These are phyloP conservation scores for Eupithecia subfuscata DNA, from an alignment of 2,888 invertebrate genomes.

Conservation along the genomic window DNA sequence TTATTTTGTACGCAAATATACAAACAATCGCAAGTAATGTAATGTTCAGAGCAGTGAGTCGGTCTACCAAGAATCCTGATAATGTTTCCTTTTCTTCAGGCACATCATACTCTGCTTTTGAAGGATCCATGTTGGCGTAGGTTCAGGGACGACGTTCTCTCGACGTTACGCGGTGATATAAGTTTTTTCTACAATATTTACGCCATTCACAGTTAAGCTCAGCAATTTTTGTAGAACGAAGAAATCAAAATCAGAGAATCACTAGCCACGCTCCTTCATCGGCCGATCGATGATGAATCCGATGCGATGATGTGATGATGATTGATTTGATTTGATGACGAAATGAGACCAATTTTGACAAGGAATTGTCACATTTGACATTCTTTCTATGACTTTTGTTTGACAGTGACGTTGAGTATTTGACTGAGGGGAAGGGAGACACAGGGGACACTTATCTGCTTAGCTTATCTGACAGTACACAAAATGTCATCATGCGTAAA, in stretches of 20 bases:
- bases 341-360: background rate
- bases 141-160: slow-evolving; percentile 30
- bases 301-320: background rate
- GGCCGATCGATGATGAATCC: slow-evolving; percentile 8
- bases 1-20: slow-evolving; percentile 87
- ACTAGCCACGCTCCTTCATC: background rate
- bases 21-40: slow-evolving; percentile 85
- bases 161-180: slow-evolving; percentile 45
- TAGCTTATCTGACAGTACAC: too few species aligned
- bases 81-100: slow-evolving; percentile 46
- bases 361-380: background rate
- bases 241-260: background rate
- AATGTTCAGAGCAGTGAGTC: slow-evolving; percentile 87
- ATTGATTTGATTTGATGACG: slow-evolving; percentile 6
- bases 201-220: slow-evolving; percentile 31
- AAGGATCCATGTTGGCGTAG: slow-evolving; percentile 60
- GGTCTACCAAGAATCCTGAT: slow-evolving; percentile 43
- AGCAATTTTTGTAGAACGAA: background rate
- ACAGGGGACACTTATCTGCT: too few species aligned
- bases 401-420: too few species aligned
- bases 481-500: too few species aligned
- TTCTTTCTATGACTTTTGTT: too few species aligned
- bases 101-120: slow-evolving; percentile 63
- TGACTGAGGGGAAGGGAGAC: too few species aligned
- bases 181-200: slow-evolving; percentile 52